Base-by-base conservation (phyloP, 2,113 vertebrate genomes). In the Anolis carolinensis region DNA sequence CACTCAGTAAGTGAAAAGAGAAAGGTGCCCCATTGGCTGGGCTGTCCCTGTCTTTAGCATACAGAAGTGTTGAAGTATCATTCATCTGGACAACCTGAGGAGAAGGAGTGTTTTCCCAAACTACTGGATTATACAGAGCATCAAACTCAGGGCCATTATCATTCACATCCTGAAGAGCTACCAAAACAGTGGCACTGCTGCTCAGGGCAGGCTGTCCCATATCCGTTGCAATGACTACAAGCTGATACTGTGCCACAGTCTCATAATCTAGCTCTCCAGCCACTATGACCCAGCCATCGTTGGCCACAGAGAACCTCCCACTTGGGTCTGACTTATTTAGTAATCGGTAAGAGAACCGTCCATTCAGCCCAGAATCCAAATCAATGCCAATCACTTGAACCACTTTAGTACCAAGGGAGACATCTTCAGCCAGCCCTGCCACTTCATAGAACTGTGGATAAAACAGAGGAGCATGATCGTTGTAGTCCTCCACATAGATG, bases 111-210 rank as follows among this genome's bases (percentile, higher is more conserved):
- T 98, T 98, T 93, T 98, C 98, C 97, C 97, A 98, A 23, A 98
- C 93, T 3, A 98, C 89, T 0, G 98, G 97, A 32, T 93, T 94
- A 55, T 98, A 98, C 6, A 88, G 84, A 20, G 86, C 96, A 88
- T 98, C 97, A 16, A 98, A 98, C 89, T 98, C 97, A 0, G 98
- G 98, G 4, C 97, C 97, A 0, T 98, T 98, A 91, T 98, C 98
- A 32, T 98, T 98, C 71, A 98, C 62, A 1, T 98, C 98, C 21
- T 97, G 95, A 18, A 98, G 93, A 0, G 95, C 94, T 55, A 98
- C 96, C 84, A 94, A 52, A 39, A 98, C 95, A 10, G 97, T 96
- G 79, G 97, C 96, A 30, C 96, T 98, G 81, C 97, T 97, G 0
- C 96, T 97, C 79, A 98, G 85, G 7, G 96, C 27, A 0, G 97